These are phyloP conservation scores for Sesamia inferens DNA, from an alignment of 2,888 invertebrate genomes.

Conservation along the genomic window DNA sequence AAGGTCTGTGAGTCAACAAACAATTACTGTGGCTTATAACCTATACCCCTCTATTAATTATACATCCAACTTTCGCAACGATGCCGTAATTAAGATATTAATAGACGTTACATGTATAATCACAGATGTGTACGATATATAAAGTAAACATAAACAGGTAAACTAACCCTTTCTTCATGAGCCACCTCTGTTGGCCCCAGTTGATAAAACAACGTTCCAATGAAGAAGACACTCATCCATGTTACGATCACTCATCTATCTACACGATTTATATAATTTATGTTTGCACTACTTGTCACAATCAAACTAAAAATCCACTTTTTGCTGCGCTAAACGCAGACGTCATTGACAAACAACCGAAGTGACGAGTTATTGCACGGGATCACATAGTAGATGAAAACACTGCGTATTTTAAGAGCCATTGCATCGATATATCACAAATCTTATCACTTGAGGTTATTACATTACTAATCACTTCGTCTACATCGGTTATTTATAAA, in stretches of 20 bases:
- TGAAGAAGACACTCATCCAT: conserved; percentile 88
- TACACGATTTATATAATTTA: conserved; percentile 85
- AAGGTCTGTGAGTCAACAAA: conserved; percentile 72
- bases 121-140: conserved; percentile 64
- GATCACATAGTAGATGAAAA: conserved; percentile 87
- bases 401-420: conserved; percentile 84
- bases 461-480: conserved; percentile 84
- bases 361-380: conserved; percentile 89
- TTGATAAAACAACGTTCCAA: conserved; percentile 85
- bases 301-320: conserved; percentile 89
- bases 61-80: conserved; percentile 69
- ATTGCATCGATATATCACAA: conserved; percentile 86
- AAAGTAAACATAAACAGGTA: conserved; percentile 86
- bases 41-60: conserved; percentile 71
- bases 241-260: conserved; percentile 86
- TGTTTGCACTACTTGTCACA: conserved; percentile 89
- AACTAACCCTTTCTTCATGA: conserved; percentile 90
- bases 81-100: conserved; percentile 71
- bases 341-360: conserved; percentile 90
- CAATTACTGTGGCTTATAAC: conserved; percentile 78
- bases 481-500: conserved; percentile 86
- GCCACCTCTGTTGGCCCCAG: conserved; percentile 87
- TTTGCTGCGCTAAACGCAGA: conserved; percentile 90
- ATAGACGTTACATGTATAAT: conserved; percentile 69
- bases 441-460: conserved; percentile 87